Conservation (phyloP, 2,888 invertebrate species). For the Stenurella melanura region DNA sequence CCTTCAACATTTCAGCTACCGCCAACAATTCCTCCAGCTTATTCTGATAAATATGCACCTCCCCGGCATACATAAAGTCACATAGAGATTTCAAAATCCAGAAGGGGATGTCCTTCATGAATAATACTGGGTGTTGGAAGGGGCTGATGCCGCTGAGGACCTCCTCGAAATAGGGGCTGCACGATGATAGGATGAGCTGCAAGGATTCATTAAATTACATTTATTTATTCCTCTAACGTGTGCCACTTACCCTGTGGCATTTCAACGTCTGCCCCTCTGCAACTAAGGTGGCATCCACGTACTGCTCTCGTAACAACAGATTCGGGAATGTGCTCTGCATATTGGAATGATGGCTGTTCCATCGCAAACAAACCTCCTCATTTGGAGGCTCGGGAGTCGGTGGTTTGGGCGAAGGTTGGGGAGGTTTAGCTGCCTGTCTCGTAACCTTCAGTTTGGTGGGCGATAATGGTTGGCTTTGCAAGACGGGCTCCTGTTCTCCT, state of each 20-base stretch:
- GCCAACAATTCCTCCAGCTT: slow-evolving; percentile 73
- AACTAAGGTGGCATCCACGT: slow-evolving; percentile 76
- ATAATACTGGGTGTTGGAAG: slow-evolving; percentile 74
- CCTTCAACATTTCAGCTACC: slow-evolving; percentile 73
- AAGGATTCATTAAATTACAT: slow-evolving; percentile 60
- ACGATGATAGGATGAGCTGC: slow-evolving; percentile 75
- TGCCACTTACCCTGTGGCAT: slow-evolving; percentile 74
- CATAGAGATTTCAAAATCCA: slow-evolving; percentile 75
- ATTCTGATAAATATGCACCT: slow-evolving; percentile 74
- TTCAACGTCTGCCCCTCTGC: slow-evolving; percentile 75
- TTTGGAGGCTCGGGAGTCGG: slow-evolving; percentile 50
- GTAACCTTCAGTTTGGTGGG: slow-evolving; percentile 70
- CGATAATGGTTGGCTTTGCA: slow-evolving; percentile 67
- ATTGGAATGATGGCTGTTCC: slow-evolving; percentile 77
- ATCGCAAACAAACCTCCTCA: slow-evolving; percentile 74
- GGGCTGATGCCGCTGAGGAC: slow-evolving; percentile 72
- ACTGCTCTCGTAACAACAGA: slow-evolving; percentile 74
- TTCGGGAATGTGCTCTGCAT: slow-evolving; percentile 75
- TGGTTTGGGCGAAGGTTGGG: slow-evolving; percentile 44
- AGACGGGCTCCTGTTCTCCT: slow-evolving; percentile 50
- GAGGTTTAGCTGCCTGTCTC: slow-evolving; percentile 58
- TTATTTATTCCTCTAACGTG: no score
- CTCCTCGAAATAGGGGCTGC: slow-evolving; percentile 75
- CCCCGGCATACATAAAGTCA: slow-evolving; percentile 76
- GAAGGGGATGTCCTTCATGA: slow-evolving; percentile 74